Conservation (phyloP, 35 echinoderm and acorn worm species). For the Lytechinus pictus region DNA sequence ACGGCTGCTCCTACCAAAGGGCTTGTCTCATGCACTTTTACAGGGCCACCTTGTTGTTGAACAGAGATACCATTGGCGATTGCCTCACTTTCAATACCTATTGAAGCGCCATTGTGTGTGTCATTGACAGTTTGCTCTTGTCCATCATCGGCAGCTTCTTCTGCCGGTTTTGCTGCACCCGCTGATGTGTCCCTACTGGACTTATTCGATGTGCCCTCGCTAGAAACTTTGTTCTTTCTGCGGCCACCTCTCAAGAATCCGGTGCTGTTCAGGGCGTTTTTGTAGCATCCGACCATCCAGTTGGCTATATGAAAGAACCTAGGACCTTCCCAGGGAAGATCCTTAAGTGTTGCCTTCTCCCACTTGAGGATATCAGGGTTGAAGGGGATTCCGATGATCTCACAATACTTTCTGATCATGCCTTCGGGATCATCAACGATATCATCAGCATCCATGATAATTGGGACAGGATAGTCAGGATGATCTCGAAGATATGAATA, state of each 20-base stretch:
- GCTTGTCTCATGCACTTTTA: neutral
- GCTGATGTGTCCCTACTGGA: neutral
- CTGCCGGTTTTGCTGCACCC: neutral
- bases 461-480: constrained; percentile 52
- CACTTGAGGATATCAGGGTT: constrained; percentile 58
- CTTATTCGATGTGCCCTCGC: neutral
- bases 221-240: neutral
- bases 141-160: neutral
- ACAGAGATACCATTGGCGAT: neutral
- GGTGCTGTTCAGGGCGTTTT: constrained; percentile 63
- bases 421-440: constrained; percentile 71
- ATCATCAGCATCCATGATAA: constrained; percentile 87
- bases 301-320: constrained; percentile 33
- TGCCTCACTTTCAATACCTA: neutral
- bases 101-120: neutral
- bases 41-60: neutral
- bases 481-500: constrained; percentile 57
- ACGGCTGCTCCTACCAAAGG: neutral
- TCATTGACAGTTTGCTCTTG: neutral
- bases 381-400: constrained; percentile 67
- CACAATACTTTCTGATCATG: constrained; percentile 75
- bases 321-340: constrained; percentile 45
- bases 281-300: constrained; percentile 44
- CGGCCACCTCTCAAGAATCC: constrained; percentile 32
- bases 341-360: constrained; percentile 25